A percentile compares a stretch with the other conserved stretches of the same genome.
Evolutionary conservation across 1,140 invertebrate species (phyloP).

Genomic region (Drosophila parvula): DNA sequence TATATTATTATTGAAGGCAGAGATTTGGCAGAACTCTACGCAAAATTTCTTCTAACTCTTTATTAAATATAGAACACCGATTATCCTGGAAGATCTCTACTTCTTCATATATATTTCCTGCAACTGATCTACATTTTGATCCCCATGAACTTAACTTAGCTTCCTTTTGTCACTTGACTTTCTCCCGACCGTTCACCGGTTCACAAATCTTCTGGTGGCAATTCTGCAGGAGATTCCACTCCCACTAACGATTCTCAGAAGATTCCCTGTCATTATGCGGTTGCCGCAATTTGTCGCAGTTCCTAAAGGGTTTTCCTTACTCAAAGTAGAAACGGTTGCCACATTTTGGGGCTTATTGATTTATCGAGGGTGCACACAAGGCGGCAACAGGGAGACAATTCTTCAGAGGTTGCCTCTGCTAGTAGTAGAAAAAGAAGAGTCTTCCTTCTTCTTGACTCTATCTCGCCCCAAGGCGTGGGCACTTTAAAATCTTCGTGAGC

Average conservation of each 20-base stretch:
- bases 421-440: too few relatives aligned
- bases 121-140: too few relatives aligned
- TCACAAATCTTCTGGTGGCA: background rate
- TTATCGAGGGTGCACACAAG: constrained; percentile 43
- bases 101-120: too few relatives aligned
- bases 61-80: too few relatives aligned
- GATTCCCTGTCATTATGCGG: constrained; percentile 12
- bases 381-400: constrained; percentile 21
- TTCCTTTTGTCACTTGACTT: too few relatives aligned
- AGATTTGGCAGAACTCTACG: too few relatives aligned
- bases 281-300: constrained; percentile 29
- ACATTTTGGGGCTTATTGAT: constrained; percentile 69
- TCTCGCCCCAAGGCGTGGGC: constrained; percentile 29
- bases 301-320: background rate
- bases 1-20: too few relatives aligned
- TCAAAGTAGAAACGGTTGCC: constrained; percentile 53
- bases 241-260: background rate
- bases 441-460: constrained; percentile 1
- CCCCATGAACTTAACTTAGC: too few relatives aligned
- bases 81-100: too few relatives aligned
- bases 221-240: background rate
- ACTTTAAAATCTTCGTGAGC: constrained; percentile 38
- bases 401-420: constrained; percentile 10
- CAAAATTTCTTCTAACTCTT: too few relatives aligned
- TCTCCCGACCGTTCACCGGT: too few relatives aligned